These are phyloP conservation scores for Dicycla oo DNA, from an alignment of 2,888 invertebrate genomes.

Conservation along the genomic window DNA sequence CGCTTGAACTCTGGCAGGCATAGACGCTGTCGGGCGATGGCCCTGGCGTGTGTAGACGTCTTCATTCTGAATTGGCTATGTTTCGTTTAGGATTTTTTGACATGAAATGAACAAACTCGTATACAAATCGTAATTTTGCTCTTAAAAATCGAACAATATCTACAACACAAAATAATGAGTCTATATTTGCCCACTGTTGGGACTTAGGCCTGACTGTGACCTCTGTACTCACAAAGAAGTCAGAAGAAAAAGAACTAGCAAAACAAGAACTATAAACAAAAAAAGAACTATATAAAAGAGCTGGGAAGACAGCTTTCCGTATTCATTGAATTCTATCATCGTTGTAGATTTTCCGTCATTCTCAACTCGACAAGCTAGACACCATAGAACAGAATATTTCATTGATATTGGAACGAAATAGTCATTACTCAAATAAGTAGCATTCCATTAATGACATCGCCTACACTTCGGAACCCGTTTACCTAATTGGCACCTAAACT, in stretches of 20 bases:
- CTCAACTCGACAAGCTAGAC: not conserved
- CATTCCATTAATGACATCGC: conserved; percentile 49
- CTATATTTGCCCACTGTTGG: not conserved
- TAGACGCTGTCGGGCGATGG: conserved; percentile 18
- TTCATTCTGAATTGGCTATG: conserved; percentile 16
- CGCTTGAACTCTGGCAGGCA: conserved; percentile 48
- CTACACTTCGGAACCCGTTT: conserved; percentile 50
- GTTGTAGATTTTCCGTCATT: not conserved
- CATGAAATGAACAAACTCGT: not conserved
- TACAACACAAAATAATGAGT: not conserved
- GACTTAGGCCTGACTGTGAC: not conserved
- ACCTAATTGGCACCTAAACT: conserved; percentile 51
- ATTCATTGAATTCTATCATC: not conserved
- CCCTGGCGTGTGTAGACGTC: conserved; percentile 22
- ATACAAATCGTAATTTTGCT: not conserved
- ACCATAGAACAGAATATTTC: not conserved
- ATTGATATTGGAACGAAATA: conserved; percentile 23
- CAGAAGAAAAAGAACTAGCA: not conserved
- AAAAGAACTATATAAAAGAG: too few relatives aligned
- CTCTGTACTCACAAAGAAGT: not conserved
- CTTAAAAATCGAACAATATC: not conserved
- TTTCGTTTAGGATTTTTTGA: not conserved
- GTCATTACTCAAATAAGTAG: conserved; percentile 48
- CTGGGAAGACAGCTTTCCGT: not conserved
- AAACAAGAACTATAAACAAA: too few relatives aligned